Evolutionary conservation across 2,888 invertebrate genomes (phyloP).

Genomic region (Micoletzkya japonica): DNA sequence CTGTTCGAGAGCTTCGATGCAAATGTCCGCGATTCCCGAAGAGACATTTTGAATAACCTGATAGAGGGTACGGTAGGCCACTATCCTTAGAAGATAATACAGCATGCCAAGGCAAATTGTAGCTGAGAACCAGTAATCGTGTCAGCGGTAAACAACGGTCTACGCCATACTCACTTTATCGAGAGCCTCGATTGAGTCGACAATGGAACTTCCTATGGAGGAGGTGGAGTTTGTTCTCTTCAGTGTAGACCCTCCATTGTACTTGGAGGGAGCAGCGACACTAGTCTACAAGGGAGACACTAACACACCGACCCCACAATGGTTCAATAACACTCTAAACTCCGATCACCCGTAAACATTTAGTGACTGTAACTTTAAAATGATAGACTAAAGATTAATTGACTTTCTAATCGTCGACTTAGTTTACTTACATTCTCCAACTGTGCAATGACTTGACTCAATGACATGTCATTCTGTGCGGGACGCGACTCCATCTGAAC

Average conservation of each 20-base stretch:
- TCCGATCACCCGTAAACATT: no score
- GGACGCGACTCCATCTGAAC: constrained; percentile 1
- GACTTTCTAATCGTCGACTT: background rate
- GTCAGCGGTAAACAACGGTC: background rate
- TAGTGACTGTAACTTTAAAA: no score
- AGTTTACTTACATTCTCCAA: background rate
- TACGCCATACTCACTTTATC: constrained; percentile 15
- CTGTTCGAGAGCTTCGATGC: constrained; percentile 37
- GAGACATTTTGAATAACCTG: constrained; percentile 52
- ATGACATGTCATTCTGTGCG: background rate
- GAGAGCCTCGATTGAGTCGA: constrained; percentile 19
- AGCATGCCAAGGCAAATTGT: no score
- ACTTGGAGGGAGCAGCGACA: background rate
- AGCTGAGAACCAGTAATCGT: background rate
- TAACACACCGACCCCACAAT: no score
- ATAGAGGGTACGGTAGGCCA: no score
- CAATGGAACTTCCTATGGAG: constrained; percentile 22
- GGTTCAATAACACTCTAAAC: no score
- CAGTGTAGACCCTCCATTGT: background rate
- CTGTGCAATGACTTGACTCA: constrained; percentile 14
- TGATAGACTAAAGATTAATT: no score
- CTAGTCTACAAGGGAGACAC: no score
- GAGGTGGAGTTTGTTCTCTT: constrained; percentile 19
- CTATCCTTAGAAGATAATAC: no score
- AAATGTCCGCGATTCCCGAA: constrained; percentile 38